Percentiles rank a stretch among this genome's conserved stretches.
Evolutionary conservation across 2,888 invertebrate species (phyloP).

Genomic region (Synanthedon myopaeformis): DNA sequence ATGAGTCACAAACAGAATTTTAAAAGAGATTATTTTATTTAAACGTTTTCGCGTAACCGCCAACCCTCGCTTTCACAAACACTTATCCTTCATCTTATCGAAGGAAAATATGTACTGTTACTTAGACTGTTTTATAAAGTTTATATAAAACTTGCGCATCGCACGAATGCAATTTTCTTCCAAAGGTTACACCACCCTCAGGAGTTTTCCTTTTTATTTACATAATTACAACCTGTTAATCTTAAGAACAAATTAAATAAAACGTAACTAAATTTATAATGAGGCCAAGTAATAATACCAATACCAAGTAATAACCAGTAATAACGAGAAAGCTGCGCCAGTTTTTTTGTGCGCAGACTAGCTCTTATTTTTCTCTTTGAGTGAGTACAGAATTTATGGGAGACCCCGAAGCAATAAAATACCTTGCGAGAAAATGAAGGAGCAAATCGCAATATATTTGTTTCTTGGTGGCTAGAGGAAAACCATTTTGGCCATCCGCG

Average conservation of each 20-base stretch:
- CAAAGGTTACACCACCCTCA: no score
- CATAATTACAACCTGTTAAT: no score
- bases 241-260: no score
- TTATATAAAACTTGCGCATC: no score
- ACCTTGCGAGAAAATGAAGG: constrained; percentile 69
- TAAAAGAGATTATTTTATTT: neutral
- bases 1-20: neutral
- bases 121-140: no score
- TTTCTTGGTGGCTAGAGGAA: constrained; percentile 57
- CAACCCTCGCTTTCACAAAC: no score
- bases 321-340: constrained; percentile 56
- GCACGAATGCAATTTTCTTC: no score
- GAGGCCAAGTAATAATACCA: neutral
- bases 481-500: constrained; percentile 54
- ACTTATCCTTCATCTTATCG: no score
- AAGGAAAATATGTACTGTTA: no score
- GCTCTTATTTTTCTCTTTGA: constrained; percentile 65
- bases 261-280: no score
- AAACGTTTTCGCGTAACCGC: neutral
- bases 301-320: constrained; percentile 12
- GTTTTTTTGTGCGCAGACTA: constrained; percentile 44
- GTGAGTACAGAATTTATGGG: constrained; percentile 65
- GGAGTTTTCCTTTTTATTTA: no score
- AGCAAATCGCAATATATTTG: constrained; percentile 69
- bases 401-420: constrained; percentile 67